A percentile compares a stretch with the other conserved stretches of the same genome.
Evolutionary conservation across 2,797 vertebrate genomes (phyloP).

Genomic region (Picus viridis): DNA sequence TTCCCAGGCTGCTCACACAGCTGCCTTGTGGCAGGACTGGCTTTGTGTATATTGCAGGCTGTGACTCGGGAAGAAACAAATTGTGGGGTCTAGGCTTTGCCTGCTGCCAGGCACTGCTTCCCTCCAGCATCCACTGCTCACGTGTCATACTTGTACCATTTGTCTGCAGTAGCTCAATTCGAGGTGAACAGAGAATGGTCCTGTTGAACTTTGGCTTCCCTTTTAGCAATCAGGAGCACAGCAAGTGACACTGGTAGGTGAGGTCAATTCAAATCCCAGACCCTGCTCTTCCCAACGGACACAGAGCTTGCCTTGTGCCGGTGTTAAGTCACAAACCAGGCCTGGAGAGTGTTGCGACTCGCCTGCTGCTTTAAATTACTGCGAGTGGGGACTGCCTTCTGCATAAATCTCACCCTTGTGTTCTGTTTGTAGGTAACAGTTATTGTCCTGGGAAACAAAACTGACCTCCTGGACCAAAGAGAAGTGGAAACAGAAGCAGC

Average conservation of each 20-base stretch:
- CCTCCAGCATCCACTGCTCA: background rate
- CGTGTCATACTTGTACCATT: background rate
- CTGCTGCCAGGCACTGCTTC: background rate
- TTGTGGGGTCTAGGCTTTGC: background rate
- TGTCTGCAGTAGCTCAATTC: background rate
- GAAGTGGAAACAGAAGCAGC: constrained; percentile 91
- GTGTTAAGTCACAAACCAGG: background rate
- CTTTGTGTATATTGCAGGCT: background rate
- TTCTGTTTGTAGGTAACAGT: constrained; percentile 85
- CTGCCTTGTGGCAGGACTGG: background rate
- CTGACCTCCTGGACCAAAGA: constrained; percentile 87
- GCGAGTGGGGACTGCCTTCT: background rate
- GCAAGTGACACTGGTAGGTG: background rate
- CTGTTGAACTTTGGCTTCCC: background rate
- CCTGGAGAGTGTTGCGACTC: background rate
- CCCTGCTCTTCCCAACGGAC: background rate
- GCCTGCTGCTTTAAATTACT: background rate
- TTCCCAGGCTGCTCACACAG: fast-evolving
- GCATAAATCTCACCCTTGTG: background rate
- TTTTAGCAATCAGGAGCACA: background rate
- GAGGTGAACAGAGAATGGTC: background rate
- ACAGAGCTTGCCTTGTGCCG: background rate
- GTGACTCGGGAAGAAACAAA: background rate
- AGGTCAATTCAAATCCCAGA: background rate
- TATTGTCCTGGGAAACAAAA: constrained; percentile 93